Conservation (phyloP, 2,888 invertebrate species). For the Nemotelus nigrinus region DNA sequence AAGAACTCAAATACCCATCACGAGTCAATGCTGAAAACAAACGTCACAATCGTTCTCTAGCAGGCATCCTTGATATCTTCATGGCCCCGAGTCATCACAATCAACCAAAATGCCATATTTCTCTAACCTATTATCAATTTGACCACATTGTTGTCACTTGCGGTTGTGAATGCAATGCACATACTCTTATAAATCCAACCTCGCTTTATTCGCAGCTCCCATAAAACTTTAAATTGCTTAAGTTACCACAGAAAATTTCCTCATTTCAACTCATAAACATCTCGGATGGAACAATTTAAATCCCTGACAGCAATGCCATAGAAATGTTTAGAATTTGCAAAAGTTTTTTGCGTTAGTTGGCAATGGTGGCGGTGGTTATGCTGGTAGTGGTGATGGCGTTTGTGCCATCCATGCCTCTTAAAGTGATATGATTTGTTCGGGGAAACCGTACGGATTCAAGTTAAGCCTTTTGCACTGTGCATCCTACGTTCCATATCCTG, state of each 20-base stretch:
- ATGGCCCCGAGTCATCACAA: too few relatives aligned
- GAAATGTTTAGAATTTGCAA: slow-evolving; percentile 41
- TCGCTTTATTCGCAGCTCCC: not conserved
- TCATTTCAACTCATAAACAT: slow-evolving; percentile 30
- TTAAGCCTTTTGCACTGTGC: slow-evolving; percentile 8
- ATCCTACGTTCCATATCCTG: not conserved
- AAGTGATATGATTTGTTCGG: slow-evolving; percentile 42
- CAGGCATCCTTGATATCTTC: too few relatives aligned
- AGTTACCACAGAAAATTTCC: not conserved
- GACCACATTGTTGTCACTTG: too few relatives aligned
- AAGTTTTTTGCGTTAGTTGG: not conserved
- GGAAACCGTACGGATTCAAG: slow-evolving; percentile 25
- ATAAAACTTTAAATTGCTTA: slow-evolving; percentile 14
- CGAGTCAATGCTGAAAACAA: too few relatives aligned
- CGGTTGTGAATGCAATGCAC: not conserved
- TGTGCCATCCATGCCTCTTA: slow-evolving; percentile 5
- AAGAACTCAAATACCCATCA: too few relatives aligned
- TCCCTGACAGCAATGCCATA: slow-evolving; percentile 28
- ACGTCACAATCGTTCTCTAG: too few relatives aligned
- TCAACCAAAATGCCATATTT: too few relatives aligned
- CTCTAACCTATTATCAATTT: too few relatives aligned
- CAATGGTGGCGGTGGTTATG: not conserved
- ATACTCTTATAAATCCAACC: not conserved
- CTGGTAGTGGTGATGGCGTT: not conserved
- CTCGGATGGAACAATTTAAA: slow-evolving; percentile 30